phyloP scores from a whole-genome alignment of 2,797 vertebrate species.

The Acanthurus leucopareius region DNA sequence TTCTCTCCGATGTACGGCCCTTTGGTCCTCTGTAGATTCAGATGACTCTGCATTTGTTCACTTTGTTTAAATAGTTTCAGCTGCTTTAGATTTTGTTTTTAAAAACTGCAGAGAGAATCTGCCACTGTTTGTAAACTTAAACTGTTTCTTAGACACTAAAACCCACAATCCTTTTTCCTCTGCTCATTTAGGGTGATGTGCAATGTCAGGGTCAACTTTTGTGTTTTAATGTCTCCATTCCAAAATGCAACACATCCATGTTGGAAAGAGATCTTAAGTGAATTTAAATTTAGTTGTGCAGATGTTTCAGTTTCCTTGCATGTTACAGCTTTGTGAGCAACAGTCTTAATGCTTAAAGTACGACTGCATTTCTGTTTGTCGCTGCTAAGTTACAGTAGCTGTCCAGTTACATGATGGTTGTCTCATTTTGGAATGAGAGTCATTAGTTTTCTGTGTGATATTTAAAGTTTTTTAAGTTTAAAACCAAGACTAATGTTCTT shows the following conservation, averaged over 20 bases:
- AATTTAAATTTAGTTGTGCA: not conserved
- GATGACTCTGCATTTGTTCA: not conserved
- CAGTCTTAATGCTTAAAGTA: not conserved
- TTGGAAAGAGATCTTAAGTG: not conserved
- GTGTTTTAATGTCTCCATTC: slow-evolving; percentile 23
- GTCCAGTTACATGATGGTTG: not conserved
- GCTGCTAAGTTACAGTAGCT: not conserved
- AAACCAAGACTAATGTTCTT: not conserved
- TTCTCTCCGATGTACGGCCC: not conserved
- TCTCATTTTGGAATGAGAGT: slow-evolving; percentile 33
- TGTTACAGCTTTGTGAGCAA: not conserved
- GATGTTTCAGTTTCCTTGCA: not conserved
- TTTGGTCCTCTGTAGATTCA: not conserved
- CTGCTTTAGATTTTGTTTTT: not conserved
- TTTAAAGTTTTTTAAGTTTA: slow-evolving; percentile 43
- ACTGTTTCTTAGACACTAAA: not conserved
- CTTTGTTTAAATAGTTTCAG: not conserved
- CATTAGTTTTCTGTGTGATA: slow-evolving; percentile 6
- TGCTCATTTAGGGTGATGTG: slow-evolving; percentile 63
- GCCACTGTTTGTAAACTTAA: not conserved
- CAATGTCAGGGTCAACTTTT: slow-evolving; percentile 61
- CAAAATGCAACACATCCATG: slow-evolving; percentile 5
- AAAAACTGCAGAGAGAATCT: not conserved
- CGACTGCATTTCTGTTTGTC: not conserved
- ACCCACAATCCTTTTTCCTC: not conserved